Conservation (phyloP, 2,113 vertebrate species). For the Sphyrna mokarran region DNA sequence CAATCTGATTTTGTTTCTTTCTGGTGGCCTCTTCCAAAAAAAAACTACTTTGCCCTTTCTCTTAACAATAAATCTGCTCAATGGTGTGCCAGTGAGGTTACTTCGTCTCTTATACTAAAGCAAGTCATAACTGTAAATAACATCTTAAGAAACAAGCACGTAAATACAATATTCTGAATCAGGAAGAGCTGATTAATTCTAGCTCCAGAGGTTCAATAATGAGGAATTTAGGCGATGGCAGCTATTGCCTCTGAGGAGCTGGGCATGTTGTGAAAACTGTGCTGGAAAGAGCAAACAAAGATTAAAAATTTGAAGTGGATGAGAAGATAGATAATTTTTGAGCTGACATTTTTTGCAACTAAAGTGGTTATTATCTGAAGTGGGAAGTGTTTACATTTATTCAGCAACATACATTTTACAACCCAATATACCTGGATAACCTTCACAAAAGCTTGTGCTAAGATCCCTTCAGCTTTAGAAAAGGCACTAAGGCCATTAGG, state of each 20-base stretch:
- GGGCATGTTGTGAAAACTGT: not conserved
- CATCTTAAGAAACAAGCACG: not conserved
- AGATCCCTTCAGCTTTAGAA: not conserved
- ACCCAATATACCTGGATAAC: not conserved
- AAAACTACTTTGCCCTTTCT: not conserved
- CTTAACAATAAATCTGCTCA: not conserved
- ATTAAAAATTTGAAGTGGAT: not conserved
- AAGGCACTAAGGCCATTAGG: not conserved
- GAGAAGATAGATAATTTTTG: not conserved
- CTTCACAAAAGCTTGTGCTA: not conserved
- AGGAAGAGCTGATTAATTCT: not conserved
- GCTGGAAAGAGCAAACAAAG: not conserved
- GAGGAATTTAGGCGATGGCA: not conserved
- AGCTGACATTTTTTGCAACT: not conserved
- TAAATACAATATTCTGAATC: not conserved
- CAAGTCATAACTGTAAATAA: not conserved
- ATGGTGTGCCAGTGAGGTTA: not conserved
- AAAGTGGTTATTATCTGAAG: not conserved
- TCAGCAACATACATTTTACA: not conserved
- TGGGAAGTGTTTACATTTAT: not conserved
- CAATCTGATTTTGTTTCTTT: conserved; percentile 36
- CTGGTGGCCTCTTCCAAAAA: not conserved
- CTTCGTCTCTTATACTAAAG: too few species aligned
- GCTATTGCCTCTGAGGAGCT: not conserved
- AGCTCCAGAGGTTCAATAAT: not conserved